A percentile compares a stretch with the other conserved stretches of the same genome.
phyloP scores from a whole-genome alignment of 2,797 vertebrate genomes.

The Poeciliopsis turneri region DNA sequence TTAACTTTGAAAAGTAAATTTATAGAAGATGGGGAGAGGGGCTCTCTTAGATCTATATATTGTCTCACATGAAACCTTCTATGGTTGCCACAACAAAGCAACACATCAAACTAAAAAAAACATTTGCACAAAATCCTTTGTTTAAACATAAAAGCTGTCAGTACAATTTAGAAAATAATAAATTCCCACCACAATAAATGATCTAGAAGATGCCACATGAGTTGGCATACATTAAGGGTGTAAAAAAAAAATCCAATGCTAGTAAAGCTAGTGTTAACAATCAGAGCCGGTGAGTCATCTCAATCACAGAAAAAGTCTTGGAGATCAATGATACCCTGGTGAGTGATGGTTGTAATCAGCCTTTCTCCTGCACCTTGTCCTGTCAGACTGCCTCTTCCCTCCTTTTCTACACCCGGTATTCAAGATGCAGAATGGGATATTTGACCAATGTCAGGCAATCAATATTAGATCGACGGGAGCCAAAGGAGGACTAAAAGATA shows the following conservation, averaged over 20 bases:
- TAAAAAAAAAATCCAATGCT: conserved; percentile 11
- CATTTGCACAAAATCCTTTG: conserved; percentile 21
- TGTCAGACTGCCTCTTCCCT: conserved; percentile 19
- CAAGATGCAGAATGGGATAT: conserved; percentile 68
- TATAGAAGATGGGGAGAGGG: not conserved
- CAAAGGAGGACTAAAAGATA: conserved; percentile 44
- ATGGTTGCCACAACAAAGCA: conserved; percentile 24
- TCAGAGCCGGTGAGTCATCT: conserved; percentile 41
- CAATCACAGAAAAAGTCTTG: conserved; percentile 48
- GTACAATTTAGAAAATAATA: conserved; percentile 21
- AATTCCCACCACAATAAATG: not conserved
- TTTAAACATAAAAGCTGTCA: conserved; percentile 42
- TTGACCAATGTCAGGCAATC: conserved; percentile 70
- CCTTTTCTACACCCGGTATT: conserved; percentile 28
- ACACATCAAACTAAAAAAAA: conserved; percentile 8
- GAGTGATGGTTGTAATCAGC: conserved; percentile 54
- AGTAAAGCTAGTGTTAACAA: conserved; percentile 21
- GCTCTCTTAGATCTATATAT: conserved; percentile 16
- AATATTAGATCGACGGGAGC: conserved; percentile 70
- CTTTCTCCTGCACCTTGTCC: conserved; percentile 39
- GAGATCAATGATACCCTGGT: conserved; percentile 47
- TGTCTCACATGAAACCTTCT: conserved; percentile 28
- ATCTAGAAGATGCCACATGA: conserved; percentile 4
- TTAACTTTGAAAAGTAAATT: conserved; percentile 48
- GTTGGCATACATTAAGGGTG: conserved; percentile 10